phyloP scores from a whole-genome alignment of 2,797 vertebrate species.

The Cryptoblepharus egeriae region DNA sequence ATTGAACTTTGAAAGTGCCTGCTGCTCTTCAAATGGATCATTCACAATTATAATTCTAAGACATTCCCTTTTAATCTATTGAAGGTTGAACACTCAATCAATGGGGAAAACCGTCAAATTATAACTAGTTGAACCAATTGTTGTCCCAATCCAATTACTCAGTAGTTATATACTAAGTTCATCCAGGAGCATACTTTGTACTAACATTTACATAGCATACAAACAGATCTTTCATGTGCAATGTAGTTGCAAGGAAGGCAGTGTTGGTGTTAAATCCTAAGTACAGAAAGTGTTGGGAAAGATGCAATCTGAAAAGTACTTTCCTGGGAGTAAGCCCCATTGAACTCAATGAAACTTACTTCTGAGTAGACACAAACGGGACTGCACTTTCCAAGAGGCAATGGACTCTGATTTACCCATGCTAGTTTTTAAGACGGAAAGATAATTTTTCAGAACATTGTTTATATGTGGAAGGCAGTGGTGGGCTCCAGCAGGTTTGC shows the following conservation, averaged over 20 bases:
- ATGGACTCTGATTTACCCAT: too few species aligned
- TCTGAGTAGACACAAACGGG: too few species aligned
- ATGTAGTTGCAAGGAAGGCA: not conserved
- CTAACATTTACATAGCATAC: not conserved
- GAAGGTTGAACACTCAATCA: not conserved
- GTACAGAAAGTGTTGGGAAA: accelerated
- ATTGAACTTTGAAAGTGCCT: not conserved
- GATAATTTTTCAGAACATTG: not conserved
- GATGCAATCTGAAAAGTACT: too few species aligned
- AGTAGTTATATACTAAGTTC: not conserved
- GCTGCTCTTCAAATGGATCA: constrained; percentile 14
- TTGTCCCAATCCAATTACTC: not conserved
- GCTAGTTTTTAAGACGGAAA: too few species aligned
- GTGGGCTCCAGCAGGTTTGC: too few species aligned
- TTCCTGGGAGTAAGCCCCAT: too few species aligned
- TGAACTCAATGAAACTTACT: too few species aligned
- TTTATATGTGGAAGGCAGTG: not conserved
- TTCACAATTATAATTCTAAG: not conserved
- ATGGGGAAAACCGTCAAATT: not conserved
- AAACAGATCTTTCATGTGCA: not conserved
- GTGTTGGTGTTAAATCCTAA: not conserved
- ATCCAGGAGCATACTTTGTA: not conserved
- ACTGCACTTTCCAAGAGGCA: too few species aligned
- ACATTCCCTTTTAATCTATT: not conserved
- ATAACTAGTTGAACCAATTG: not conserved